A percentile compares a stretch with the other conserved stretches of the same genome.
These are phyloP conservation scores for Macrotis lagotis DNA, from an alignment of 2,113 vertebrate genomes.

Conservation along the genomic window DNA sequence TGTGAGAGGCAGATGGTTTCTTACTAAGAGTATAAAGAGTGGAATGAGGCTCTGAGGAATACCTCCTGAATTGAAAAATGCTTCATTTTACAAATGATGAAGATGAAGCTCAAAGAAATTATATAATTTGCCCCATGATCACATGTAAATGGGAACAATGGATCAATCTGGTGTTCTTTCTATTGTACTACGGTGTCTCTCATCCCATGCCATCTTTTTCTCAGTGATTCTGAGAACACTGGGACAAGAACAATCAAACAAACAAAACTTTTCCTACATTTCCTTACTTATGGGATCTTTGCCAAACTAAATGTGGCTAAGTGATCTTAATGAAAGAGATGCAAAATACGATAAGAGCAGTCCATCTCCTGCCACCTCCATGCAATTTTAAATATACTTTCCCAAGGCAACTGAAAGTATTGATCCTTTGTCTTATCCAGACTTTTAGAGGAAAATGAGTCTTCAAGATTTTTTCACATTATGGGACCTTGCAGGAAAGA, in stretches of 20 bases:
- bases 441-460: background rate
- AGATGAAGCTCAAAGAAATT: background rate
- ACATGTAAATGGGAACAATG: background rate
- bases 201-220: background rate
- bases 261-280: background rate
- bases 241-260: background rate
- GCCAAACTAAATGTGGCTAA: background rate
- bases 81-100: background rate
- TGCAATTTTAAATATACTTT: background rate
- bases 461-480: background rate
- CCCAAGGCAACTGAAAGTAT: background rate
- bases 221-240: background rate
- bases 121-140: background rate
- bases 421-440: background rate
- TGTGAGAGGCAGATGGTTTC: background rate
- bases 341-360: background rate
- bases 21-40: background rate
- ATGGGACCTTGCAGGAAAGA: background rate
- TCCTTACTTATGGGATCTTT: background rate
- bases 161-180: background rate
- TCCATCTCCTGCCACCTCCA: rapidly evolving
- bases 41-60: background rate
- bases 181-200: background rate
- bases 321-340: background rate
- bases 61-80: background rate